These are phyloP conservation scores for Hydrocynus forskahlii DNA, from an alignment of 2,797 vertebrate genomes.

Conservation along the genomic window DNA sequence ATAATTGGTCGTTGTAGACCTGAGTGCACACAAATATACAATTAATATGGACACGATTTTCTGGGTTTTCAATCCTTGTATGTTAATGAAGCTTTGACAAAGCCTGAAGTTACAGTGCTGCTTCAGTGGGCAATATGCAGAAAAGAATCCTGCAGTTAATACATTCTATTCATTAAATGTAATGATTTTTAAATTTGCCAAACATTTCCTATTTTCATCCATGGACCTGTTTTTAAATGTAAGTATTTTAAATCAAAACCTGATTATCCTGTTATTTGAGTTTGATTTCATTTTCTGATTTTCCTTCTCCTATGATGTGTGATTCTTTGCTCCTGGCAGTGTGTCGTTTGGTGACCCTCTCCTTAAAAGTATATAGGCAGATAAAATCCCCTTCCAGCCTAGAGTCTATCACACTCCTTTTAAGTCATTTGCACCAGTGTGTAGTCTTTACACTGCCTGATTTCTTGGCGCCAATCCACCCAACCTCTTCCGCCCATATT, in stretches of 20 bases:
- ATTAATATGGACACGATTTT: no score
- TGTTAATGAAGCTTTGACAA: not conserved
- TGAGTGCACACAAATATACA: no score
- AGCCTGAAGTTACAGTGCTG: not conserved
- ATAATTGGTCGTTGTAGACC: no score
- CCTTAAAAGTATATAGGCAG: constrained; percentile 45
- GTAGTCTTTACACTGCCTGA: constrained; percentile 51
- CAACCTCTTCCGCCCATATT: constrained; percentile 43
- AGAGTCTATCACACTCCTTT: constrained; percentile 40
- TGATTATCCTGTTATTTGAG: not conserved
- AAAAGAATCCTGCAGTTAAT: not conserved
- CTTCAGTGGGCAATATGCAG: not conserved
- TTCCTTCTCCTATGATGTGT: not conserved
- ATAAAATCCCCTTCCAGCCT: constrained; percentile 33
- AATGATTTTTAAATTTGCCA: not conserved
- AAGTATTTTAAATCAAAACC: not conserved
- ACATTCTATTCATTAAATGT: not conserved
- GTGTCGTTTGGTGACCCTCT: constrained; percentile 27
- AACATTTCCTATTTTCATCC: not conserved
- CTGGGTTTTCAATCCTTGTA: not conserved
- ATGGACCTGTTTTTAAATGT: not conserved
- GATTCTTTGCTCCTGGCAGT: constrained; percentile 6
- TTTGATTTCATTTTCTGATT: not conserved
- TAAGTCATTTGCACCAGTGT: constrained; percentile 39
- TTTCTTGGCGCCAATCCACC: constrained; percentile 24